phyloP scores from a whole-genome alignment of 2,113 vertebrate genomes.

The Channa argus region DNA sequence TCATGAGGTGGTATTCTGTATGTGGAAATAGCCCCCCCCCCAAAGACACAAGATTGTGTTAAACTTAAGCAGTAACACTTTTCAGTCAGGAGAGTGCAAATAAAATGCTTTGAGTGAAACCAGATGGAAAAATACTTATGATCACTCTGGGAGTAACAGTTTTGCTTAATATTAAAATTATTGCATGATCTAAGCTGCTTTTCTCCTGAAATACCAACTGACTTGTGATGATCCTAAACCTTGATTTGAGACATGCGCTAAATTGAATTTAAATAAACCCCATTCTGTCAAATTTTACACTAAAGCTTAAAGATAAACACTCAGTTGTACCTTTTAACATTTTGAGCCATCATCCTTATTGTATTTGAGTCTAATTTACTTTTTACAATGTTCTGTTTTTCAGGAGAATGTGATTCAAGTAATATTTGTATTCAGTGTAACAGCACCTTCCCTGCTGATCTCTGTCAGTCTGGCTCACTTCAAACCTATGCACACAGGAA shows the following conservation, averaged over 20 bases:
- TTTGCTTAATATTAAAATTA: constrained; percentile 77
- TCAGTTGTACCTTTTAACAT: no score
- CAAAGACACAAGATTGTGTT: constrained; percentile 74
- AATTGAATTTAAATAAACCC: not conserved
- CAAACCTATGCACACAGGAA: constrained; percentile 90
- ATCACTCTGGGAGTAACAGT: constrained; percentile 79
- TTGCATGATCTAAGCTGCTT: constrained; percentile 38
- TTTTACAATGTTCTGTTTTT: constrained; percentile 75
- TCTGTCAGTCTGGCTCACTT: constrained; percentile 91
- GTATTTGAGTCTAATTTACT: not conserved
- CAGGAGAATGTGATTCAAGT: constrained; percentile 84
- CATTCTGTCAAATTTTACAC: not conserved
- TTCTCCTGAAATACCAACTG: not conserved
- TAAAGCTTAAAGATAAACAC: not conserved
- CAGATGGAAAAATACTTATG: constrained; percentile 67
- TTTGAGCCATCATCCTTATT: no score
- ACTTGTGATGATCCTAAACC: constrained; percentile 7
- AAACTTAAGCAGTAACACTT: constrained; percentile 78
- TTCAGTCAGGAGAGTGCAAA: constrained; percentile 65
- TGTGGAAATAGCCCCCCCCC: constrained; percentile 66
- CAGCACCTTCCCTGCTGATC: constrained; percentile 88
- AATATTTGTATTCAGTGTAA: constrained; percentile 88
- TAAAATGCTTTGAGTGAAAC: constrained; percentile 62
- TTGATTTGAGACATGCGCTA: not conserved
- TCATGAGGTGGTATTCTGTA: constrained; percentile 39